These are phyloP conservation scores for Leucophenga montana DNA, from an alignment of 2,888 invertebrate species.

Conservation along the genomic window DNA sequence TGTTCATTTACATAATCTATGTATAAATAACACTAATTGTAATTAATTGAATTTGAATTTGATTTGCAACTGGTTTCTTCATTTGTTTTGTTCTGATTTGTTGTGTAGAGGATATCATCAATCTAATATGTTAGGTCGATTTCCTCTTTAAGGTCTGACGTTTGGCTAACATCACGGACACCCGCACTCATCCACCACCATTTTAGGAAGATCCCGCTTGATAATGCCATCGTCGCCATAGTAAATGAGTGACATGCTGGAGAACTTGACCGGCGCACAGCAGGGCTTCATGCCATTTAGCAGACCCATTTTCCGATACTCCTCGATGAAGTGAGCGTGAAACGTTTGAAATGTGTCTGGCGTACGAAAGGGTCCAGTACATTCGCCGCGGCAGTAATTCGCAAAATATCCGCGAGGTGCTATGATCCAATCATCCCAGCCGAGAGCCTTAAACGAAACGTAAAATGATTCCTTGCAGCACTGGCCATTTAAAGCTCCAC, in stretches of 20 bases:
- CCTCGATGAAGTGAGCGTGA: constrained; percentile 93
- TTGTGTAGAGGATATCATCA: too few relatives aligned
- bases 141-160: too few relatives aligned
- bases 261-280: constrained; percentile 93
- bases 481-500: constrained; percentile 77
- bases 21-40: neutral
- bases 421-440: constrained; percentile 97
- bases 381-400: constrained; percentile 94
- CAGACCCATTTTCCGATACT: constrained; percentile 85
- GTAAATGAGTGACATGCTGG: constrained; percentile 93
- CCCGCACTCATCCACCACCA: constrained; percentile 96
- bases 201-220: constrained; percentile 94
- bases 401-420: constrained; percentile 93
- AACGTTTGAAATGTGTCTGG: constrained; percentile 89
- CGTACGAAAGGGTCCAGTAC: constrained; percentile 83
- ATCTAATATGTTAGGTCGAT: too few relatives aligned
- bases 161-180: constrained; percentile 80
- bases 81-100: too few relatives aligned
- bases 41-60: constrained; percentile 5
- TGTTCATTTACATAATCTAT: neutral
- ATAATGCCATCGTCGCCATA: constrained; percentile 90
- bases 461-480: constrained; percentile 93
- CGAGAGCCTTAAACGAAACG: constrained; percentile 91
- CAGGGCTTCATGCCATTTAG: constrained; percentile 89
- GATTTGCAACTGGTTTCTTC: neutral